Conservation (phyloP, 2,113 vertebrate species). For the Cichladusa arquata region DNA sequence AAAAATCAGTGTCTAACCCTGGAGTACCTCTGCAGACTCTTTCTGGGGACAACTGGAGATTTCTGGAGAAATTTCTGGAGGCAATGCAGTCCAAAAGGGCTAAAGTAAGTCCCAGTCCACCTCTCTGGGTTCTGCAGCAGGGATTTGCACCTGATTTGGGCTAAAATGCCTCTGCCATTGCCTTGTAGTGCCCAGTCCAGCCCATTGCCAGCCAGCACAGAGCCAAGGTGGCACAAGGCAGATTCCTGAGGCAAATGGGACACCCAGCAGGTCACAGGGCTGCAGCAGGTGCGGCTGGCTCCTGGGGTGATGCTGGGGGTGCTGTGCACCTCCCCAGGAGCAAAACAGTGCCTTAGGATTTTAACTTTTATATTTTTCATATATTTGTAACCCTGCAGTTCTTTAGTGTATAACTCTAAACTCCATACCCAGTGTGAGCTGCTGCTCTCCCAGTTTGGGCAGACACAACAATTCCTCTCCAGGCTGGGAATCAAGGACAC, state of each 20-base stretch:
- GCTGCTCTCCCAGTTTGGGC: neutral
- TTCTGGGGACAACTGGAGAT: neutral
- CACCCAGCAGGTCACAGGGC: neutral
- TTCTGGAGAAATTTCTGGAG: neutral
- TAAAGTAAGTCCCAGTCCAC: neutral
- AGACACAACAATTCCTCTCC: neutral
- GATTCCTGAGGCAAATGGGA: neutral
- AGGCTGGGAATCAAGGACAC: neutral
- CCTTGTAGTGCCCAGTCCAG: neutral
- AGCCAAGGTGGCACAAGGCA: neutral
- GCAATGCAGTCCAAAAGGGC: neutral
- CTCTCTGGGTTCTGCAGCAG: neutral
- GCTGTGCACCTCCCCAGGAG: neutral
- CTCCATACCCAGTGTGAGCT: neutral
- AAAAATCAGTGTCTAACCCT: neutral
- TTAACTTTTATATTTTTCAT: neutral
- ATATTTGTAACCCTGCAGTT: fast-evolving
- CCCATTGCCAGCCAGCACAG: neutral
- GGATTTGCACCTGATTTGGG: neutral
- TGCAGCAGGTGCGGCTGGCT: neutral
- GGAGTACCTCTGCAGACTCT: neutral
- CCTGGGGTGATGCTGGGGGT: neutral
- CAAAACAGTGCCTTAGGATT: neutral
- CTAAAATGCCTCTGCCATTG: neutral
- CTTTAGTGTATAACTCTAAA: neutral